A percentile compares a stretch with the other conserved stretches of the same genome.
These are phyloP conservation scores for Gymnoscopelus braueri DNA, from an alignment of 2,797 vertebrate species.

Conservation along the genomic window DNA sequence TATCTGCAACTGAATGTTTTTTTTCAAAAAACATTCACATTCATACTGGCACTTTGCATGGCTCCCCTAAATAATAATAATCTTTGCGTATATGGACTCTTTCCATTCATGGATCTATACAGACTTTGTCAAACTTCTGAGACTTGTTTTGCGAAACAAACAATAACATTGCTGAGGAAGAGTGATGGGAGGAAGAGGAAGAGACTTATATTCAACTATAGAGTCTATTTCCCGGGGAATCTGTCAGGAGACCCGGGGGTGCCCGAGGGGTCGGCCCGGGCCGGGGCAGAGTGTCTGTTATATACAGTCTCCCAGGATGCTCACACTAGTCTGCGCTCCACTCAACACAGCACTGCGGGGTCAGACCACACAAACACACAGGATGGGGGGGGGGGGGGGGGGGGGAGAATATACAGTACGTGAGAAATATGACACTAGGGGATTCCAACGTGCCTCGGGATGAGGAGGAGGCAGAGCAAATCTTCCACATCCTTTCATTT, in stretches of 20 bases:
- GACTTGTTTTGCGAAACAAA: too few species aligned
- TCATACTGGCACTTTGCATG: too few species aligned
- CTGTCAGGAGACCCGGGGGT: not conserved
- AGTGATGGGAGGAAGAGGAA: not conserved
- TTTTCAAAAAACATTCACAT: too few species aligned
- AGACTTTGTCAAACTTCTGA: too few species aligned
- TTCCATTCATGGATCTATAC: too few species aligned
- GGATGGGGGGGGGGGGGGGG: not conserved
- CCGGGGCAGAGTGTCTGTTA: not conserved
- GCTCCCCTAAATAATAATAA: too few species aligned
- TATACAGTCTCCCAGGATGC: not conserved
- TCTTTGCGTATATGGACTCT: too few species aligned
- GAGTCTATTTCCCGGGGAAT: not conserved
- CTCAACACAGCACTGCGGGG: not conserved
- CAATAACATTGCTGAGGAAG: not conserved
- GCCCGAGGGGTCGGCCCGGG: not conserved
- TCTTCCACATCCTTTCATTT: slow-evolving; percentile 4
- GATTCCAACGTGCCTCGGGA: not conserved
- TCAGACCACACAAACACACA: not conserved
- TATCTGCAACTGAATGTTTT: too few species aligned
- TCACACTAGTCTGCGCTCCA: not conserved
- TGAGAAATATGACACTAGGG: not conserved
- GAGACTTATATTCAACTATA: not conserved
- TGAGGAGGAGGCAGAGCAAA: not conserved
- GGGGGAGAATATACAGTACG: not conserved